Evolutionary conservation across 2,797 vertebrate species (phyloP), one percentile per base, ranked within the genome.

Genomic region (Parambassis ranga): DNA sequence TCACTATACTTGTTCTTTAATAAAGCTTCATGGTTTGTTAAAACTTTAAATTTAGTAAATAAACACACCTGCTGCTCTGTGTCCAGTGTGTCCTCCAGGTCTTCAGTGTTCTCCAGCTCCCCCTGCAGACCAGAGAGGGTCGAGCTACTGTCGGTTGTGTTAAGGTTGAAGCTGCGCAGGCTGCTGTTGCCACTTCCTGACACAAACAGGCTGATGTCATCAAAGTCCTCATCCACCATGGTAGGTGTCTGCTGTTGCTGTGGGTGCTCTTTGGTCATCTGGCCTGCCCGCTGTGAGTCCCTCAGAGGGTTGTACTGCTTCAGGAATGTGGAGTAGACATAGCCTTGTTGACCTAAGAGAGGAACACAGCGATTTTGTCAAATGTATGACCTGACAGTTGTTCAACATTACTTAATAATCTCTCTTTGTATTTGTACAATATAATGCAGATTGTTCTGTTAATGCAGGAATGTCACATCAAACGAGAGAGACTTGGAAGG

Each of bases 271-370:
- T 48, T 72, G 53, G 48, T 46, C 49, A 57, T 61, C 52, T 82
- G 78, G 23, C 62, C 62, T 1, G 16, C 48, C 7, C 86, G 63
- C 73, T 89, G 68, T 0, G 85, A 86, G 80, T 58, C 83, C 82
- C 94, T 93, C 35, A 91, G 88, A 73, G 95, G 95, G 58, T 97
- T 97, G 89, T 98, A 98, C 56, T 90, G 92, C 75, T 93, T 98
- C 82, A 99, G 90, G 87, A 99, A 99, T 23, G 95, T 96, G 60
- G 96, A 96, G 73, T 98, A 99, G 50, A 98, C 94, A 0, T 98
- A 98, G 28, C 97, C 97, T 81, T 90, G 88, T 9, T 47, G 11
- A 75, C 83, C 93, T 94, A 53, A 28, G 7, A 18, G 18, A 46
- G 48, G 71, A 33, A 74, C 44, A 67, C 22, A 42, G 20, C 10